phyloP scores from a whole-genome alignment of 92 coral and sea anemone species.

The Siderastrea siderea region DNA sequence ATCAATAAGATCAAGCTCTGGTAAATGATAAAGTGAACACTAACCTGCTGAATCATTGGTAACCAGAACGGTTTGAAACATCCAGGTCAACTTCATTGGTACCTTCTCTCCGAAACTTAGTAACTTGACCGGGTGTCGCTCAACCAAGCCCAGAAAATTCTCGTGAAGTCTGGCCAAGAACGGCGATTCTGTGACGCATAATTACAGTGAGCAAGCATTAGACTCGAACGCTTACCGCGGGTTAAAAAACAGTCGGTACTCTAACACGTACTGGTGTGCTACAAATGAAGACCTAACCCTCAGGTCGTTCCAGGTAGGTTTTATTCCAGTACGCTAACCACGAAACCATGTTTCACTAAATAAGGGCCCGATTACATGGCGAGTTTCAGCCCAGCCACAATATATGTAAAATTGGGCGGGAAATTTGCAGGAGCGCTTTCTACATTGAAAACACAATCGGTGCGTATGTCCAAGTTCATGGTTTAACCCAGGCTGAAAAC shows the following conservation, averaged over 20 bases:
- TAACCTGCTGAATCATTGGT: constrained; percentile 87
- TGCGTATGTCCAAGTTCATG: too few relatives aligned
- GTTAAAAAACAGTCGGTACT: background rate
- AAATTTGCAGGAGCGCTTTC: too few relatives aligned
- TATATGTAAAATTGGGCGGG: too few relatives aligned
- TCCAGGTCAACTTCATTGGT: constrained; percentile 85
- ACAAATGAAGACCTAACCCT: too few relatives aligned
- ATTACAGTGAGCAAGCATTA: background rate
- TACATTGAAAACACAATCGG: too few relatives aligned
- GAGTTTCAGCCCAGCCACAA: too few relatives aligned
- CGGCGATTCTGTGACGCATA: constrained; percentile 74
- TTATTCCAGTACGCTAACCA: too few relatives aligned
- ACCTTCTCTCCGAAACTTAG: constrained; percentile 92
- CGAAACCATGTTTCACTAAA: too few relatives aligned
- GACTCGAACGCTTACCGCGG: background rate
- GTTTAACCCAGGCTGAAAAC: too few relatives aligned
- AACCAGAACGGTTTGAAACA: constrained; percentile 84
- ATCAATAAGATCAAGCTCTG: too few relatives aligned
- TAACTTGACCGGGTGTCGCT: constrained; percentile 68
- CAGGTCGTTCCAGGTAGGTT: too few relatives aligned
- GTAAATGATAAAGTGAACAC: background rate
- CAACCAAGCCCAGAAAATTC: constrained; percentile 74
- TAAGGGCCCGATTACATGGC: too few relatives aligned
- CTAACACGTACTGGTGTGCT: background rate
- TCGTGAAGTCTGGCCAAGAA: constrained; percentile 82